A percentile compares a stretch with the other conserved stretches of the same genome.
Evolutionary conservation across 2,888 invertebrate genomes (phyloP).

Genomic region (Troilus luridus): DNA sequence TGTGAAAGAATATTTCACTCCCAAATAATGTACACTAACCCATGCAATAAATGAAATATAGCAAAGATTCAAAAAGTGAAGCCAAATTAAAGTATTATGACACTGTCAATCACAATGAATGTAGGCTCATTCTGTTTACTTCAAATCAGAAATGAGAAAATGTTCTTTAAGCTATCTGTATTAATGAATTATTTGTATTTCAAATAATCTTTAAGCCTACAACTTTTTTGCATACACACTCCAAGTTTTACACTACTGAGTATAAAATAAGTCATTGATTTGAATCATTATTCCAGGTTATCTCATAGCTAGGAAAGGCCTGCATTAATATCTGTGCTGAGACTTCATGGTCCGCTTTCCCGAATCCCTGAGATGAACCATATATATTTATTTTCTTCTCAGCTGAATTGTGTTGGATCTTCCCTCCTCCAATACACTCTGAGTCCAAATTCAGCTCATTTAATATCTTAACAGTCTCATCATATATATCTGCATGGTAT

Average conservation of each 20-base stretch:
- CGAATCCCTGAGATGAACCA: slow-evolving; percentile 94
- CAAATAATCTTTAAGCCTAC: no score
- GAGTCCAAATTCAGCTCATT: slow-evolving; percentile 69
- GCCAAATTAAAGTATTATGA: neutral
- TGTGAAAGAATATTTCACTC: neutral
- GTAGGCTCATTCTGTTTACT: neutral
- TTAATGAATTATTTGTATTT: neutral
- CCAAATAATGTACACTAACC: neutral
- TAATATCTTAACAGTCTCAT: slow-evolving; percentile 72
- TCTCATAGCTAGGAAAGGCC: slow-evolving; percentile 80
- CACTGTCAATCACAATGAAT: neutral
- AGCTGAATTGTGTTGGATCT: slow-evolving; percentile 86
- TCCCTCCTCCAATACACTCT: slow-evolving; percentile 93
- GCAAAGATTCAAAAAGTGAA: no score
- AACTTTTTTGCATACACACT: neutral
- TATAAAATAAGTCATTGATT: slow-evolving; percentile 72
- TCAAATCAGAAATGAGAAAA: neutral
- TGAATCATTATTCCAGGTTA: slow-evolving; percentile 88
- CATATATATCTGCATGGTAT: slow-evolving; percentile 81
- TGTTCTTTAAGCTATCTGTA: neutral
- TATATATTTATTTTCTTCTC: slow-evolving; percentile 87
- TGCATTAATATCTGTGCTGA: slow-evolving; percentile 82
- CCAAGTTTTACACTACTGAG: neutral
- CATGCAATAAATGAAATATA: no score
- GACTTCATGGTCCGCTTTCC: slow-evolving; percentile 88